These are phyloP conservation scores for Casuarius casuarius DNA, from an alignment of 2,113 vertebrate species.

Conservation along the genomic window DNA sequence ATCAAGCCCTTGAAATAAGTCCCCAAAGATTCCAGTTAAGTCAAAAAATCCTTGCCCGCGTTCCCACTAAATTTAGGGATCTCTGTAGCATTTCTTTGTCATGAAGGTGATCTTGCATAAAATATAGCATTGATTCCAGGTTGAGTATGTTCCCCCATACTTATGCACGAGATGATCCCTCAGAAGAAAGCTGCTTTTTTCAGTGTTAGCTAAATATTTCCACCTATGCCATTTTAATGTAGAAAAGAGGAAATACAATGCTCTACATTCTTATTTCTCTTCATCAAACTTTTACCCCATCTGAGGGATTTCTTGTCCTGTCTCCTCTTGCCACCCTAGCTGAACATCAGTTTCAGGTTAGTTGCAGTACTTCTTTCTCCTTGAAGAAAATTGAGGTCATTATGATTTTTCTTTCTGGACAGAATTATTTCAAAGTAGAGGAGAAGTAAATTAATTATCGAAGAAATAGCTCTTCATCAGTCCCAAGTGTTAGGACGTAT, in stretches of 20 bases:
- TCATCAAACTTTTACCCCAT: background rate
- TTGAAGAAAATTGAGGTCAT: background rate
- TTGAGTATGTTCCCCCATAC: background rate
- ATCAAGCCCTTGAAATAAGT: background rate
- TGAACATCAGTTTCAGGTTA: background rate
- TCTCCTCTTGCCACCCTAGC: background rate
- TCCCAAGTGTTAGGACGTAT: background rate
- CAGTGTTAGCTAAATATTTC: background rate
- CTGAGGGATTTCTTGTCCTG: background rate
- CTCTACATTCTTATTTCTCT: background rate
- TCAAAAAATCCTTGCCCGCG: background rate
- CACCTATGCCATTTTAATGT: background rate
- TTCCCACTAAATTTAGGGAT: background rate
- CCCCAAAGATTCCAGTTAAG: background rate
- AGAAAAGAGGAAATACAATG: background rate
- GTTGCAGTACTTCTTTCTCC: background rate
- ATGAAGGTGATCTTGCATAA: background rate
- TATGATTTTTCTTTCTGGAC: background rate
- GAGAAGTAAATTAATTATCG: constrained; percentile 5
- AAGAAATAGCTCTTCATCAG: background rate
- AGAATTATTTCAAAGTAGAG: background rate
- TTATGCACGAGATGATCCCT: background rate
- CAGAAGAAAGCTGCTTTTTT: background rate
- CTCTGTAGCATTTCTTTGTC: background rate
- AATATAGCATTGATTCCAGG: background rate